Percentiles rank a stretch among this genome's conserved stretches.
Evolutionary conservation across 2,888 invertebrate species (phyloP).

Genomic region (Drosophila melanosoma): DNA sequence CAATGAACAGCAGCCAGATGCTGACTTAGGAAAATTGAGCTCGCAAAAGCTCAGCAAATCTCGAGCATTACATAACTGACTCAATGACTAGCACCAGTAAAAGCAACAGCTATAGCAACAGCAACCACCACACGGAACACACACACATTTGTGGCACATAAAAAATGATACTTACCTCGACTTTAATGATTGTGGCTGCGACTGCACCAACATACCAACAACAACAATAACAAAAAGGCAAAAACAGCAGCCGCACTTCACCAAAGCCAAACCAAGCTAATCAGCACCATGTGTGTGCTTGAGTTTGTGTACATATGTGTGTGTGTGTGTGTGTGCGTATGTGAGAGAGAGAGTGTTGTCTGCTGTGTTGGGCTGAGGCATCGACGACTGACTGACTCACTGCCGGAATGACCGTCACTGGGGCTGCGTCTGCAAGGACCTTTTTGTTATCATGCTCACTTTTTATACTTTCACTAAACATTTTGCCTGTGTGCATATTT

Average conservation of each 20-base stretch:
- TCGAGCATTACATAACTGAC: conserved; percentile 70
- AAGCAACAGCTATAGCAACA: conserved; percentile 15
- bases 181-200: conserved; percentile 73
- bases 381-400: conserved; percentile 32
- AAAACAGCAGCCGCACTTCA: conserved; percentile 17
- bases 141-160: conserved; percentile 57
- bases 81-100: conserved; percentile 49
- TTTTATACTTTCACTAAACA: conserved; percentile 81
- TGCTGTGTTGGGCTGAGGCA: conserved; percentile 37
- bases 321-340: background rate
- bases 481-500: conserved; percentile 73
- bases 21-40: conserved; percentile 67
- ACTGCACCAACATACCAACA: conserved; percentile 45
- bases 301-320: conserved; percentile 10
- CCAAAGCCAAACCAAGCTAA: conserved; percentile 70
- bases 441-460: conserved; percentile 80
- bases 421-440: conserved; percentile 70
- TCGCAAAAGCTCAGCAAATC: conserved; percentile 74
- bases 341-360: background rate
- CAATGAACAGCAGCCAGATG: conserved; percentile 43
- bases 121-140: conserved; percentile 17
- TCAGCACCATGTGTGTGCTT: conserved; percentile 60
- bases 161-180: conserved; percentile 77
- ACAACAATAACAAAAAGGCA: conserved; percentile 14
- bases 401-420: conserved; percentile 46